These are phyloP conservation scores for Luperina nickerlii DNA, from an alignment of 2,888 invertebrate species.

Conservation along the genomic window DNA sequence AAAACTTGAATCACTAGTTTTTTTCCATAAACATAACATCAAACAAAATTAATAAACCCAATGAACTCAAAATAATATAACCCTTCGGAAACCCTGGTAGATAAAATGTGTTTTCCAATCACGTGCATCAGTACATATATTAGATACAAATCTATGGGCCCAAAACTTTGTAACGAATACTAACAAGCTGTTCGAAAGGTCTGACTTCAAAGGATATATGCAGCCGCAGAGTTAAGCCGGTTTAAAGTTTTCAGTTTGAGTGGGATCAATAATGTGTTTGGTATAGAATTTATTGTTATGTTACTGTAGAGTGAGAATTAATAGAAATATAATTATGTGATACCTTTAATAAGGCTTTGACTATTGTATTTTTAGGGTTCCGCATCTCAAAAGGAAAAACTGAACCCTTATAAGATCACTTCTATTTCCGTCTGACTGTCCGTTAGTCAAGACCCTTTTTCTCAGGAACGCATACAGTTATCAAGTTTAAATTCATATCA, in stretches of 20 bases:
- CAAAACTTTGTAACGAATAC: constrained; percentile 85
- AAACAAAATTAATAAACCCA: constrained; percentile 7
- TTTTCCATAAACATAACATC: background rate
- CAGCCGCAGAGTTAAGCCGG: constrained; percentile 45
- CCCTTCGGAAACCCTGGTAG: constrained; percentile 28
- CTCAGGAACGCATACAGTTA: no score
- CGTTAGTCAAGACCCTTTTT: no score
- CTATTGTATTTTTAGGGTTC: no score
- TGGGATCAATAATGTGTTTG: constrained; percentile 43
- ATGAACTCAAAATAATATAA: background rate
- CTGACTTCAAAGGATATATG: constrained; percentile 76
- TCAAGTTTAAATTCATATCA: no score
- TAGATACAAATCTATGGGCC: constrained; percentile 84
- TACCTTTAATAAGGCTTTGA: no score
- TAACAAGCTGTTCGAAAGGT: constrained; percentile 80
- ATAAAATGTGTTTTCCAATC: constrained; percentile 71
- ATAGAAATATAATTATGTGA: no score
- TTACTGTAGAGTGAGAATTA: background rate
- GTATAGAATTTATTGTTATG: constrained; percentile 3
- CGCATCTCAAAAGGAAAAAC: no score
- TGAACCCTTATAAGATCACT: no score
- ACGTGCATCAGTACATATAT: constrained; percentile 79
- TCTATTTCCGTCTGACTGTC: no score
- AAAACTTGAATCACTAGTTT: background rate
- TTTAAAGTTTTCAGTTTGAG: constrained; percentile 48